Percentiles rank a stretch among this genome's conserved stretches.
phyloP scores from a whole-genome alignment of 2,888 invertebrate genomes.

The Hypomecis punctinalis region DNA sequence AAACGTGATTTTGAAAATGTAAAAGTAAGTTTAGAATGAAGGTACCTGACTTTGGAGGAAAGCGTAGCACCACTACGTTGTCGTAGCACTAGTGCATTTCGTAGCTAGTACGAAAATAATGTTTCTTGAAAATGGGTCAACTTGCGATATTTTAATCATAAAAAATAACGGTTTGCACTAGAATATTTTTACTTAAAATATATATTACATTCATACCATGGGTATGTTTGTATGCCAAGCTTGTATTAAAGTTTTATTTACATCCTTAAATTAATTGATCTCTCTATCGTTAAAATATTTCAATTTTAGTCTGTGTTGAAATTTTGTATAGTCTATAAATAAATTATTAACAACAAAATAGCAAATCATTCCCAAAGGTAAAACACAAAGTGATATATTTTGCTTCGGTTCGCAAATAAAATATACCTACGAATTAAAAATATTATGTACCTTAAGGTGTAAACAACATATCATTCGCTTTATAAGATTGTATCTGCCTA shows the following conservation, averaged over 20 bases:
- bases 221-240: constrained; percentile 20
- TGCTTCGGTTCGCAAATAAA: constrained; percentile 57
- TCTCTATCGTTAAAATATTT: constrained; percentile 21
- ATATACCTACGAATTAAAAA: constrained; percentile 48
- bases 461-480: constrained; percentile 84
- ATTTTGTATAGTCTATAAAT: constrained; percentile 45
- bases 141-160: neutral
- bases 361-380: constrained; percentile 59
- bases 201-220: neutral
- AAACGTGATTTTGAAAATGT: constrained; percentile 12
- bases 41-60: constrained; percentile 27
- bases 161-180: neutral
- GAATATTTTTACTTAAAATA: neutral
- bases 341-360: constrained; percentile 38
- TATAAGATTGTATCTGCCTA: constrained; percentile 72
- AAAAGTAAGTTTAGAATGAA: constrained; percentile 27
- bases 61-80: constrained; percentile 31
- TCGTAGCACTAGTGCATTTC: constrained; percentile 4
- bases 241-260: constrained; percentile 22
- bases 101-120: constrained; percentile 10
- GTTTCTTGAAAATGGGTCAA: neutral
- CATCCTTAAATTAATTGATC: constrained; percentile 14
- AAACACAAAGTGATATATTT: constrained; percentile 69
- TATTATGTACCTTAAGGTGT: constrained; percentile 63
- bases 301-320: constrained; percentile 41